Evolutionary conservation across 2,113 vertebrate species (phyloP).

Genomic region (Entosphenus tridentatus): DNA sequence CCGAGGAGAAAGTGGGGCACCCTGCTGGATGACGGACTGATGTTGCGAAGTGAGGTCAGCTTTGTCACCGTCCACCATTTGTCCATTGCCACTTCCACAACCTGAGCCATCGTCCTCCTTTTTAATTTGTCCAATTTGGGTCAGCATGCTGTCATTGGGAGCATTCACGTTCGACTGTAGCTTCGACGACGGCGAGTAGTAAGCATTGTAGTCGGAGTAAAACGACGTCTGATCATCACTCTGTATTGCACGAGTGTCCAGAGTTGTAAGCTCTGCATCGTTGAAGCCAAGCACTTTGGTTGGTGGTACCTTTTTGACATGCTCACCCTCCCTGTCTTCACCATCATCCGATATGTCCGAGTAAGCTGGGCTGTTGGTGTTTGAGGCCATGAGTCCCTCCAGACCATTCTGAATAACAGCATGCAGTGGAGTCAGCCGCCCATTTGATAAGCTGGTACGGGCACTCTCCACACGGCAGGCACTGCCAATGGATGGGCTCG

Average conservation of each 20-base stretch:
- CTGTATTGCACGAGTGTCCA: constrained; percentile 5
- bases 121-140: constrained; percentile 2
- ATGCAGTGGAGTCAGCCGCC: constrained; percentile 37
- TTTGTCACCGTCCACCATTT: neutral
- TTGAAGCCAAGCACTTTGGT: constrained; percentile 1
- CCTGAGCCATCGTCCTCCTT: neutral
- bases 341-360: constrained; percentile 92
- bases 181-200: neutral
- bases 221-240: constrained; percentile 4
- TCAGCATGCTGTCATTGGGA: constrained; percentile 1
- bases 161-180: neutral
- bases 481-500: constrained; percentile 70
- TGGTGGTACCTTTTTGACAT: constrained; percentile 21
- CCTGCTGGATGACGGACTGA: constrained; percentile 81
- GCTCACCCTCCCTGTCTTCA: constrained; percentile 42
- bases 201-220: constrained; percentile 5
- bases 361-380: constrained; percentile 87
- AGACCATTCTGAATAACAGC: constrained; percentile 71
- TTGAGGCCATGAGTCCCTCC: constrained; percentile 56
- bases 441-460: constrained; percentile 38
- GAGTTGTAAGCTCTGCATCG: constrained; percentile 2
- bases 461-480: constrained; percentile 55
- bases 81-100: neutral
- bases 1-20: constrained; percentile 97
- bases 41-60: constrained; percentile 24